Evolutionary conservation across 1,140 invertebrate species (phyloP).

Genomic region (Drosophila santomea): DNA sequence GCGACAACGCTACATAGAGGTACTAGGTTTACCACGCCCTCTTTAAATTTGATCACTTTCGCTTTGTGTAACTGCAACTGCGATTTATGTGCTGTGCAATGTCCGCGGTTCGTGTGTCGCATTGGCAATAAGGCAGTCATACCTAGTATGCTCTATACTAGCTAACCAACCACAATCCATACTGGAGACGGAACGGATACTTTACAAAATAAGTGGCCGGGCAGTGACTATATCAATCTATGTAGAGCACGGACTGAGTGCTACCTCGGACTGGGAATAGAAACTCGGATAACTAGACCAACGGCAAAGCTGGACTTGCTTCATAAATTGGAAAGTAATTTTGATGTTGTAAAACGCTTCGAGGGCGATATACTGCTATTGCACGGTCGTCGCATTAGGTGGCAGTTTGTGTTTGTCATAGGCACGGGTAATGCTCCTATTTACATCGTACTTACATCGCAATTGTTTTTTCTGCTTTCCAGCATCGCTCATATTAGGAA

Average conservation of each 20-base stretch:
- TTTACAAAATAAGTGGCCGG: not conserved
- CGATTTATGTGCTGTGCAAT: conserved; percentile 40
- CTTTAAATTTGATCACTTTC: conserved; percentile 82
- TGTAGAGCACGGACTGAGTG: conserved; percentile 2
- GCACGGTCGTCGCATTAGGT: conserved; percentile 15
- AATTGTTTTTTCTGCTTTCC: too few relatives aligned
- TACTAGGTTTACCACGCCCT: conserved; percentile 72
- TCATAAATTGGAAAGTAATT: conserved; percentile 33
- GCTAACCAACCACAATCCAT: not conserved
- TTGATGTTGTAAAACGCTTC: conserved; percentile 38
- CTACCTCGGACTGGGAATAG: conserved; percentile 11
- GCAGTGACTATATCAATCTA: conserved; percentile 20
- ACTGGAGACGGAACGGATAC: conserved; percentile 8
- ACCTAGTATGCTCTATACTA: conserved; percentile 1
- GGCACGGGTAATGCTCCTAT: too few relatives aligned
- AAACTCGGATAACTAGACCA: not conserved
- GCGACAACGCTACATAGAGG: conserved; percentile 38
- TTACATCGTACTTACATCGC: too few relatives aligned
- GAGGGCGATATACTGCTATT: conserved; percentile 20
- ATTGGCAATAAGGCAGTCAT: conserved; percentile 42
- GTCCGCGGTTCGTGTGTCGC: conserved; percentile 51
- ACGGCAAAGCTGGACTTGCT: conserved; percentile 34
- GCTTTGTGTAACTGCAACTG: conserved; percentile 52
- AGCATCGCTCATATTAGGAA: too few relatives aligned
- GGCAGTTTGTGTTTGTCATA: not conserved